phyloP scores from a whole-genome alignment of 2,888 invertebrate genomes.

The Aplocera efformata region DNA sequence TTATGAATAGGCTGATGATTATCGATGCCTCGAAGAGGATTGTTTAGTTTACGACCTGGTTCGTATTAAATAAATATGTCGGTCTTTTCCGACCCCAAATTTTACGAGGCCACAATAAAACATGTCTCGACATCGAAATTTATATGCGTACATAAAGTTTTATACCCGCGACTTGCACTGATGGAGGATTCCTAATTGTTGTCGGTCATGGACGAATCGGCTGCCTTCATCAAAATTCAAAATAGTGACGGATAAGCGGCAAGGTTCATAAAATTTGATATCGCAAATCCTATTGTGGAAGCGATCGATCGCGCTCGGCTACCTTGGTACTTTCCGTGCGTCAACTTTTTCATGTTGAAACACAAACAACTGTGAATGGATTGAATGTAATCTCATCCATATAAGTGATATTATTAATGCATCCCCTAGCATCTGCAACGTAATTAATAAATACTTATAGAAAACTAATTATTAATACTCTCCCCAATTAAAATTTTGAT shows the following conservation, averaged over 20 bases:
- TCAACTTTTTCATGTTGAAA: slow-evolving; percentile 29
- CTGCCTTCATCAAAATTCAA: slow-evolving; percentile 48
- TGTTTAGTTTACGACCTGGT: slow-evolving; percentile 74
- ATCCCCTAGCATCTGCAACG: too few relatives aligned
- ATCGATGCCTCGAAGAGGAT: slow-evolving; percentile 71
- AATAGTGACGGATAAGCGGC: slow-evolving; percentile 44
- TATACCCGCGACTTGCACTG: slow-evolving; percentile 76
- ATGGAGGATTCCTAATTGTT: slow-evolving; percentile 73
- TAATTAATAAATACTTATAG: too few relatives aligned
- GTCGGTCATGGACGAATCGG: slow-evolving; percentile 67
- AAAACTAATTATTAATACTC: too few relatives aligned
- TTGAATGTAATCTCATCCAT: slow-evolving; percentile 45
- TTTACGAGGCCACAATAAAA: slow-evolving; percentile 78
- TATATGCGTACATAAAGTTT: slow-evolving; percentile 80
- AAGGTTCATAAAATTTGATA: slow-evolving; percentile 40
- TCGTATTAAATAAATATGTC: slow-evolving; percentile 80
- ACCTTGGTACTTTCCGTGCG: slow-evolving; percentile 25
- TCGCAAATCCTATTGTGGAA: slow-evolving; percentile 33
- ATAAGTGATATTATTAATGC: slow-evolving; percentile 4
- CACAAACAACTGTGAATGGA: slow-evolving; percentile 33
- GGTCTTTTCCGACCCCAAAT: slow-evolving; percentile 77
- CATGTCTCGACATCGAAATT: slow-evolving; percentile 79
- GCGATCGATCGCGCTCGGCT: slow-evolving; percentile 35
- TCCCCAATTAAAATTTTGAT: too few relatives aligned
- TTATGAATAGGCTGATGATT: slow-evolving; percentile 65